Base-by-base conservation (phyloP, 2,113 vertebrate genomes). In the Psilopogon haemacephalus region DNA sequence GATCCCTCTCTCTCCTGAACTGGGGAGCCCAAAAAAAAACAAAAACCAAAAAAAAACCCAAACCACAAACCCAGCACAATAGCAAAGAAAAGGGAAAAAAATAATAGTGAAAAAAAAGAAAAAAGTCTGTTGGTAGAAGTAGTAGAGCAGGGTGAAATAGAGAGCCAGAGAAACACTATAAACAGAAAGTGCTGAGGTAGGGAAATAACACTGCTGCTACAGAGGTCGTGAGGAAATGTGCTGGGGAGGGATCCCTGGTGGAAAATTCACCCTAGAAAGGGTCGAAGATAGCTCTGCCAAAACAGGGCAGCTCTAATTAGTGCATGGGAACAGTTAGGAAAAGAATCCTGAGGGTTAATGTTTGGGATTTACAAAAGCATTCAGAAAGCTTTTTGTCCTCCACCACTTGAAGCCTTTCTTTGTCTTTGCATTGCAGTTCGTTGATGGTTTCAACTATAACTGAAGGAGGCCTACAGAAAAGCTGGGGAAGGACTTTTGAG, bases 141-240 rank as follows among this genome's bases (percentile, higher is more conserved):
- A 63, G 64, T 5, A 56, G 69, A 86, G 64, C 68, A 40, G 64
- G 64, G n/a, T 83, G 60, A 83, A 76, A 48, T 4, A 83, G 28
- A 70, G 32, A 81, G 73, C 33, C 32, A 52, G 62, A 52, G 64
- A 64, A 46, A 42, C 18, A 11, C 70, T 42, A 76, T 15, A 60
- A 64, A 37, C 60, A 74, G 88, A 84, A 94, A 90, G 62, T 55
- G 79, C 86, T 91, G 96, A 88, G 71, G 23, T 32, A 60, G 72
- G 72, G 56, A 94, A 64, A 71, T 48, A 42, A 42, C n/a, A 11
- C 26, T 84, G 89, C 67, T 59, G 44, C 68, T 24, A 11, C 71
- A 86, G 33, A 88, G 59, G n/a, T 71, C 81, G 54, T 1, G 3
- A 50, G 59, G 37, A 79, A 88, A 70, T 1, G 14, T 48, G 84